Evolutionary conservation across 2,888 invertebrate species (phyloP), one percentile per base, ranked within the genome.

Genomic region (Caenorhabditis sp.): DNA sequence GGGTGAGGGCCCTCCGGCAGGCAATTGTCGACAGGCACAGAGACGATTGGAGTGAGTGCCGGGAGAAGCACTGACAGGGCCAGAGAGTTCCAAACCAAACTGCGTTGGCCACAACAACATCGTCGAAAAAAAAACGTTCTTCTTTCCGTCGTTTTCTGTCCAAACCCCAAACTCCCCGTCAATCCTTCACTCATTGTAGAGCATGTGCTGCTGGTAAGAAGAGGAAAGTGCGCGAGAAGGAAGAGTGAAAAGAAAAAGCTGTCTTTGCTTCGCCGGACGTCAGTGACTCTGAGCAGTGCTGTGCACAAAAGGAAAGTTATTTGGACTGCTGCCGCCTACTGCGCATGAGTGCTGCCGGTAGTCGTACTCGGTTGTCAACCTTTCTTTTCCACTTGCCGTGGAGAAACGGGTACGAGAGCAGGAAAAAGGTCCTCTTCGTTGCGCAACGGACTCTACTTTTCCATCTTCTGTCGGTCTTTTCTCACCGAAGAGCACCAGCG

Each of bases 401-500:
- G 44, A 18, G 32, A 65, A 44, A 26, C 62, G 64, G 44, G 64
- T 51, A 11, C 51, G 24, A 35, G 58, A 58, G n/a, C n/a, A n/a
- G 40, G 26, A 50, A 61, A 32, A 67, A 55, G 65, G 76, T 37
- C 76, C 61, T 74, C n/a, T n/a, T n/a, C 65, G 60, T 64, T 72
- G 72, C 72, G 64, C 72, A 40, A 61, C 56, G 58, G 44, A 56
- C 68, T 58, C 67, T 76, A 67, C 67, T 76, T 76, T 67, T 67
- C 76, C 67, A 61, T 67, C 50, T 76, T 67, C 60, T 74, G 60
- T 67, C 72, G 67, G 76, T 68, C 76, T 60, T 76, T 76, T 76
- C 76, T 76, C 76, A 76, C 67, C 76, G 76, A 76, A 76, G 76
- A 76, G 76, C 67, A 76, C 67, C 74, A 60, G 67, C 20, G 61